phyloP scores from a whole-genome alignment of 2,888 invertebrate species.

The Rosalia funebris region DNA sequence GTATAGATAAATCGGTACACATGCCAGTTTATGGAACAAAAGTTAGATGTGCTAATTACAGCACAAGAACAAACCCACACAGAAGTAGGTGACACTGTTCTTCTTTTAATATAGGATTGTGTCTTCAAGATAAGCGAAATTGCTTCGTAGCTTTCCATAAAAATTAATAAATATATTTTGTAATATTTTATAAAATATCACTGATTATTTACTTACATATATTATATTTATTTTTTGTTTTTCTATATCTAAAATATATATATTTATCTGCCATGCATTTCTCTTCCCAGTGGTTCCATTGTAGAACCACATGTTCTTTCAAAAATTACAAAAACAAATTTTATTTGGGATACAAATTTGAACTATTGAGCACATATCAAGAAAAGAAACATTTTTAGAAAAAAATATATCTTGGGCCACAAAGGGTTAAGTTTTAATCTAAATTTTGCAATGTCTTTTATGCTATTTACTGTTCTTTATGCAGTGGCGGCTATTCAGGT shows the following conservation, averaged over 20 bases:
- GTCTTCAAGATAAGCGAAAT: not conserved
- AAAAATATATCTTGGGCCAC: not conserved
- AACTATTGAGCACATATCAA: not conserved
- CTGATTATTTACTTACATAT: not conserved
- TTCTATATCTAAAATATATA: not conserved
- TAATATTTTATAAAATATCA: not conserved
- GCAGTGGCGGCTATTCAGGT: no score
- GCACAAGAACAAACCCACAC: slow-evolving; percentile 11
- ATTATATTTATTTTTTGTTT: not conserved
- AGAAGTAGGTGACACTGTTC: slow-evolving; percentile 15
- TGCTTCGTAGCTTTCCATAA: not conserved
- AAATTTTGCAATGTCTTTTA: no score
- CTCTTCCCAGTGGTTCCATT: slow-evolving; percentile 2
- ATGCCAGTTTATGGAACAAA: slow-evolving; percentile 18
- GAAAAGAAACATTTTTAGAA: not conserved
- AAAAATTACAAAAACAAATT: not conserved
- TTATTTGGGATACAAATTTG: not conserved
- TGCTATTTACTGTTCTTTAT: no score
- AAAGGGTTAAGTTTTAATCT: not conserved
- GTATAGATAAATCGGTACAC: slow-evolving; percentile 8
- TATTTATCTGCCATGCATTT: not conserved
- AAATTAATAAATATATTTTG: not conserved
- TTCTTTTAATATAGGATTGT: slow-evolving; percentile 7
- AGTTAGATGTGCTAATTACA: slow-evolving; percentile 7
- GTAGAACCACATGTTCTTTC: not conserved